Evolutionary conservation across 2,113 vertebrate genomes (phyloP), one percentile per base, ranked within the genome.

Genomic region (Cyrtonyx montezumae): DNA sequence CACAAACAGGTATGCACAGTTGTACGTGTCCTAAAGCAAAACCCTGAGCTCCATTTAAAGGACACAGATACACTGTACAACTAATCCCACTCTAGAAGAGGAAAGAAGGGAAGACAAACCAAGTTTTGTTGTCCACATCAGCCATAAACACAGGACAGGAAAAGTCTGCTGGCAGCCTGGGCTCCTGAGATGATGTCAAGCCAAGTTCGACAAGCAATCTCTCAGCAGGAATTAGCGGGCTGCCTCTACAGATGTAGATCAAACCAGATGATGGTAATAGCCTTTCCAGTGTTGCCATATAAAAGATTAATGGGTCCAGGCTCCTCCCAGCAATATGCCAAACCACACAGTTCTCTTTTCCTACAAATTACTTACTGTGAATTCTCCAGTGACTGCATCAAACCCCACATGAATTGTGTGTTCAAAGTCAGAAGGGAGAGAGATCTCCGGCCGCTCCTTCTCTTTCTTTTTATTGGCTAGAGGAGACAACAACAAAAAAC

Each of bases 331-430:
- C 79, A 63, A 88, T 58, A 82, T 94, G 28, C 70, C 75, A 83
- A 88, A 94, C 82, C 91, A 75, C 87, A 71, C 0, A 67, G 26
- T 23, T 63, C 28, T 80, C 51, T 61, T 11, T 34, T 62, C 63
- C 55, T 69, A 56, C 58, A 61, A 58, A 78, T 53, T 40, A 97
- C 98, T 99, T 96, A 99, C 99, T 9, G 99, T 99, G 95, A 99
- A 99, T 95, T 99, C 99, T 34, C 99, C 99, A 0, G 99, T 99
- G 95, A 99, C 99, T 4, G 99, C 98, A 90, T 99, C 99, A 87
- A 99, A 99, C 68, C 99, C 99, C 49, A 99, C 99, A 6, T 99
- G 99, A 97, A 99, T 99, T 0, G 99, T 99, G 97, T 99, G 99
- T 43, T 99, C 99, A 49, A 99, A 99, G 94, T 99, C 99, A 16